Base-by-base conservation (phyloP, 2,888 invertebrate species). In the Cecidostiba fungosa region DNA sequence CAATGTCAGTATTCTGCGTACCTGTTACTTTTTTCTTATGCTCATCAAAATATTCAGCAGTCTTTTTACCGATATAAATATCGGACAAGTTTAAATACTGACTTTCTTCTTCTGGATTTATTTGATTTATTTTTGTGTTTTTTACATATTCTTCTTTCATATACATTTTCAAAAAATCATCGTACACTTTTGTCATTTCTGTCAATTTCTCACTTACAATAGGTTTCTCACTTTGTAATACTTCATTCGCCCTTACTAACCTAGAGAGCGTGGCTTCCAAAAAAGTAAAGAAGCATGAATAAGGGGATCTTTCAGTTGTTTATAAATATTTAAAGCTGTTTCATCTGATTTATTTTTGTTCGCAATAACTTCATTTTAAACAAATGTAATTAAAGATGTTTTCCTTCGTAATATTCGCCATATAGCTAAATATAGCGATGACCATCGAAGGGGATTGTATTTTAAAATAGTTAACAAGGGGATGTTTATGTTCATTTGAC, bases 81-180 rank as follows among this genome's bases (percentile, higher is more conserved):
- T 76, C 50, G 5, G 47, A 39, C 8, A 77, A 16, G 1, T 23
- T 19, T 23, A 54, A 54, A n/a, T 16, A 72, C 1, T 72, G 1
- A 14, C 10, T 16, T 1, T 16, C 50, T 3, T 70, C n/a, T 19
- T 47, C 14, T 14, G 70, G 79, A 70, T 79, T 19, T 16, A 79
- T 70, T 0, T 47, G 1, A 8, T 19, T 10, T 0, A 70, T 6
- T n/a, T 36, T n/a, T 8, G 47, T 79, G 12, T 47, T 47, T 4
- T 39, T 19, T 0, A 81, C 26, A 62, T 72, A 81, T 3, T 73
- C 59, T 5, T 81, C 32, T 39, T 26, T 6, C 62, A 81, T 81
- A 43, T 26, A 72, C 54, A 73, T 73, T 69, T 72, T 73, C 29
- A 81, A 73, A 59, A 73, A 59, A n/a, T 59, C 3, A 6, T 54